Base-by-base conservation (phyloP, 2,113 vertebrate genomes). In the Chionomys nivalis region DNA sequence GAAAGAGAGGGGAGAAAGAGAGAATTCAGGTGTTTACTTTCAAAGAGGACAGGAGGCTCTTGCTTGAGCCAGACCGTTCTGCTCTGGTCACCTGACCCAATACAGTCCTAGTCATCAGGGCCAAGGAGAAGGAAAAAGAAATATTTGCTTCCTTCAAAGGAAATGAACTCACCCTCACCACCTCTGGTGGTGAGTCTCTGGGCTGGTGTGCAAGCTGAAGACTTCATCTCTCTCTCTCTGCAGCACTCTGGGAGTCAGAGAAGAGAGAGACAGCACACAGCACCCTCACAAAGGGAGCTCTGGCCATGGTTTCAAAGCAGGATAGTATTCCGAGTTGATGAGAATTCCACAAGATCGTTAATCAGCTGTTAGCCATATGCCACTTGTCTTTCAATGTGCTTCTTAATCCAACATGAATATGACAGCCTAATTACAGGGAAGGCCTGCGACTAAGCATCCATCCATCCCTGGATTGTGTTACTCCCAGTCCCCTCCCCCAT, bases 311-410 rank as follows among this genome's bases (percentile, higher is more conserved):
- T 87, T 94, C 90, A 82, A 87, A 90, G 19, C 58, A 58, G 52
- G 1, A 0, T 44, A 44, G 2, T 31, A 21, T 95, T 78, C 92
- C 33, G 14, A 94, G 90, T 1, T 83, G 87, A 83, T 78, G 85
- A 91, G 70, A 87, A 90, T 97, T 81, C 90, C 65, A 94, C 68
- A 79, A 93, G 87, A 36, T 78, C 3, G 0, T 86, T 93, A 91
- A 94, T 88, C 83, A 95, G n/a, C 47, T 94, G n/a, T 73, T 93
- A 95, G 87, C 89, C 79, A 81, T 75, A 72, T 87, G 91, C 79
- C 82, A 94, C 73, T 91, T 87, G 23, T 95, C 82, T 90, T 75
- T 79, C 19, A 68, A 66, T 33, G 19, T 85, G n/a, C 68, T 73
- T 94, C 87, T 91, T 66, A 89, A 93, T 85, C 92, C 87, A 89